Evolutionary conservation across 2,888 invertebrate genomes (phyloP).

Genomic region (Tineola bisselliella): DNA sequence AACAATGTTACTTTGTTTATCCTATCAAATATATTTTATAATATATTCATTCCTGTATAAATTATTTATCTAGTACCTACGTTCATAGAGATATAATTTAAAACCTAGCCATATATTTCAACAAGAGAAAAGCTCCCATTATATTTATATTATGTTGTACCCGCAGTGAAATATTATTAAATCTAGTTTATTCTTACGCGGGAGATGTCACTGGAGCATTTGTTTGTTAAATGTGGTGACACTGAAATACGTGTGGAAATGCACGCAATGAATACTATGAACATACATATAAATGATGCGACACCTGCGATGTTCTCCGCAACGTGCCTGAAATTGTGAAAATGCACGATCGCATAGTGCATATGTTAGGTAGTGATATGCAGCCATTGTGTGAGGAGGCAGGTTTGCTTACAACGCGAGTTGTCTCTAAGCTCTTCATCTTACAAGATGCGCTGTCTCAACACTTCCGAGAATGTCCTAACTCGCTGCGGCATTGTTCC

Average conservation of each 20-base stretch:
- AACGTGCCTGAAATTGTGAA: slow-evolving; percentile 1
- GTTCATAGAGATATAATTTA: neutral
- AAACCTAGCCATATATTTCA: neutral
- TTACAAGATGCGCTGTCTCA: slow-evolving; percentile 27
- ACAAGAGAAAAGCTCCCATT: neutral
- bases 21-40: too few species aligned
- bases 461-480: slow-evolving; percentile 22
- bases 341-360: slow-evolving; percentile 8
- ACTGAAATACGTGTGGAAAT: neutral
- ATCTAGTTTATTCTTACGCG: neutral
- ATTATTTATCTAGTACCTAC: neutral
- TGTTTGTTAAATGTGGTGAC: neutral
- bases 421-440: slow-evolving; percentile 28
- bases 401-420: slow-evolving; percentile 16
- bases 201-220: neutral
- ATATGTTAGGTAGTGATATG: neutral
- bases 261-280: slow-evolving; percentile 6
- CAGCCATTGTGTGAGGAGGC: slow-evolving; percentile 8
- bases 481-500: slow-evolving; percentile 23
- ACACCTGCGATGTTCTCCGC: slow-evolving; percentile 5
- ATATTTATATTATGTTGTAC: neutral
- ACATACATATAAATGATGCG: slow-evolving; percentile 1
- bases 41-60: too few species aligned
- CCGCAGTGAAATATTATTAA: neutral
- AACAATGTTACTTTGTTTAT: too few species aligned